Evolutionary conservation across 2,113 vertebrate genomes (phyloP).

Genomic region (Vulpes vulpes): DNA sequence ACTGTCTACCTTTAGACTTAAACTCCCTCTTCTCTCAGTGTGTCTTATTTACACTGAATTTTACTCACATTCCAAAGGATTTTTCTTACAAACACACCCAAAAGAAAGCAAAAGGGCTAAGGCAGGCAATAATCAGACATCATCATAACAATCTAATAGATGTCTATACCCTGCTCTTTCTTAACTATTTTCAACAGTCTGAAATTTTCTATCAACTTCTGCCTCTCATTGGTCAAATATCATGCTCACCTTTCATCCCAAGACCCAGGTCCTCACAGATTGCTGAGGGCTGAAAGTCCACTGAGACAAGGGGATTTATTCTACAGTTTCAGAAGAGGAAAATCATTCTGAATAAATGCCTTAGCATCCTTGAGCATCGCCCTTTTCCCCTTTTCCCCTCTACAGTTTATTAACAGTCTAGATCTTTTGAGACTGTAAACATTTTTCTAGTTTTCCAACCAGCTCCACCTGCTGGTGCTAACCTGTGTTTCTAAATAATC

Average conservation of each 20-base stretch:
- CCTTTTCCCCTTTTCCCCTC: not conserved
- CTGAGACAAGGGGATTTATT: not conserved
- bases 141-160: too few species aligned
- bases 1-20: not conserved
- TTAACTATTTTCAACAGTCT: not conserved
- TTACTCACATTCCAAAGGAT: not conserved
- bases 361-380: not conserved
- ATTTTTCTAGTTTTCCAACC: conserved; percentile 57
- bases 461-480: conserved; percentile 79
- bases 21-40: not conserved
- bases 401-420: not conserved
- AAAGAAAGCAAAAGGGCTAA: not conserved
- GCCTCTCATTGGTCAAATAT: not conserved
- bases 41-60: not conserved
- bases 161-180: not conserved
- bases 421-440: not conserved
- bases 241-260: not conserved
- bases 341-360: not conserved
- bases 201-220: not conserved
- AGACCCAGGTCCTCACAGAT: not conserved
- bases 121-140: not conserved
- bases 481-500: conserved; percentile 8
- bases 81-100: not conserved
- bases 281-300: not conserved
- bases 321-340: not conserved